A percentile compares a stretch with the other conserved stretches of the same genome.
Evolutionary conservation across 2,113 vertebrate genomes (phyloP).

Genomic region (Calidris pygmaea): DNA sequence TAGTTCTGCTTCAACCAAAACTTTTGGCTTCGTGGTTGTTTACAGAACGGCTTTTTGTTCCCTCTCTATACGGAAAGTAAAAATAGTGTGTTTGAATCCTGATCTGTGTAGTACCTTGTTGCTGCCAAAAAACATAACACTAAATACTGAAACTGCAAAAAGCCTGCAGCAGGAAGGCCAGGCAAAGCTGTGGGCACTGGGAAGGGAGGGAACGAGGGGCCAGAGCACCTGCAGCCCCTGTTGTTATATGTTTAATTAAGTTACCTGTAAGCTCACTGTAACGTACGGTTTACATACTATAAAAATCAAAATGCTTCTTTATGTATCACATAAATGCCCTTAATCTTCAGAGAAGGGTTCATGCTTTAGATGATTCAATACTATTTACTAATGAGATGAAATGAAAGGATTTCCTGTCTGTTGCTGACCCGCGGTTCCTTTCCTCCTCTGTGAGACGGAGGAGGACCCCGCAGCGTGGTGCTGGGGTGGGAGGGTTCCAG

Average conservation of each 20-base stretch:
- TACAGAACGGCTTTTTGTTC: background rate
- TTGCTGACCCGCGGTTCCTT: background rate
- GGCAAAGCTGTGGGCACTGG: background rate
- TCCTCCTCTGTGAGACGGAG: background rate
- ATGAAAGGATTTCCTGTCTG: background rate
- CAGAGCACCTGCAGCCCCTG: background rate
- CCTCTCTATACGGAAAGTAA: background rate
- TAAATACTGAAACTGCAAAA: background rate
- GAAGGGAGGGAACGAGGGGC: background rate
- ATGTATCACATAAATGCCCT: background rate
- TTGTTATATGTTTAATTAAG: background rate
- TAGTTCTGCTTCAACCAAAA: background rate
- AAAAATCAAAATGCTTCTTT: background rate
- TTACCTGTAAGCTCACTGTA: background rate
- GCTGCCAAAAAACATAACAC: background rate
- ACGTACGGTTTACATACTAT: background rate
- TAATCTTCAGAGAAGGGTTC: background rate
- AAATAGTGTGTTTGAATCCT: background rate
- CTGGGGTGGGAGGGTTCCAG: background rate
- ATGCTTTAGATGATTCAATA: background rate
- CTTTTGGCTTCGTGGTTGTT: background rate
- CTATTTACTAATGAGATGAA: background rate
- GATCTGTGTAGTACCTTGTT: background rate
- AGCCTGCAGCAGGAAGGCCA: background rate
- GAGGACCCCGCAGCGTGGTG: background rate